Conservation (phyloP, 2,888 invertebrate species). For the Eueremaeus valkanovi region DNA sequence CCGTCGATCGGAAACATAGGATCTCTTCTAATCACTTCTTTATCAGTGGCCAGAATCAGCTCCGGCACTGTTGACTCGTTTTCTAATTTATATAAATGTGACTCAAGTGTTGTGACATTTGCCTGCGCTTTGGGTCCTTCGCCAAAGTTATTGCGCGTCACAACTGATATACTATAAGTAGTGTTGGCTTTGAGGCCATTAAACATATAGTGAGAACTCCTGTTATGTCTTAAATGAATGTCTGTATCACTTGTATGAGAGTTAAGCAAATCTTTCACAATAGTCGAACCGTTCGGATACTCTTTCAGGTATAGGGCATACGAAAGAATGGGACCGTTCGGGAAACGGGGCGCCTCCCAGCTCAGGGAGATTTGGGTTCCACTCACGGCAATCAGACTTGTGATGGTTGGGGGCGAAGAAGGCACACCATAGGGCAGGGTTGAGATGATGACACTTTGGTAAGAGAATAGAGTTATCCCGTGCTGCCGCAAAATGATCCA, state of each 20-base stretch:
- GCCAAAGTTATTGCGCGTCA: conserved; percentile 74
- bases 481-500: conserved; percentile 62
- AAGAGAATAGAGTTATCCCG: conserved; percentile 50
- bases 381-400: conserved; percentile 64
- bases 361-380: conserved; percentile 76
- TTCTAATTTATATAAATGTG: background rate
- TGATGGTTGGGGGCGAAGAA: conserved; percentile 68
- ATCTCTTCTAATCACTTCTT: conserved; percentile 30
- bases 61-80: conserved; percentile 2
- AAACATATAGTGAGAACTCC: conserved; percentile 63
- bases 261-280: conserved; percentile 39
- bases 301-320: conserved; percentile 71
- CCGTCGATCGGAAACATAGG: conserved; percentile 14
- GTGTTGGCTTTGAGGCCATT: conserved; percentile 67
- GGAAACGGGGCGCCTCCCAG: conserved; percentile 81
- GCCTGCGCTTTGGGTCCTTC: conserved; percentile 68
- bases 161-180: conserved; percentile 71
- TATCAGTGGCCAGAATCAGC: conserved; percentile 32
- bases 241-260: conserved; percentile 15
- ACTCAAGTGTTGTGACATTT: conserved; percentile 62
- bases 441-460: conserved; percentile 51
- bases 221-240: conserved; percentile 13
- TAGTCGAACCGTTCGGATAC: conserved; percentile 48
- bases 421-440: conserved; percentile 57
- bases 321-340: conserved; percentile 80